These are phyloP conservation scores for Sciaenops ocellatus DNA, from an alignment of 2,797 vertebrate species.

Conservation along the genomic window DNA sequence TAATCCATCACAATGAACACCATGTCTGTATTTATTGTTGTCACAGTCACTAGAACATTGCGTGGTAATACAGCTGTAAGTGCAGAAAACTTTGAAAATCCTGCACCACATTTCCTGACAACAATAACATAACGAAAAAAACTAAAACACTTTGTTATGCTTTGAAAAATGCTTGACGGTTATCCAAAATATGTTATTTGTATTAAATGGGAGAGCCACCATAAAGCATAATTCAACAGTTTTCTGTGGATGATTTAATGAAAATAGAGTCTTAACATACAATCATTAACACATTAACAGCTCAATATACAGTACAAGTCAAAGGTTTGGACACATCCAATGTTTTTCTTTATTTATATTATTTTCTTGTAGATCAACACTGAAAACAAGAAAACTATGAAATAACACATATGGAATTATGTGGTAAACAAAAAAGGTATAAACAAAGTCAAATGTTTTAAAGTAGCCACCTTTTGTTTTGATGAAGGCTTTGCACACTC, in stretches of 20 bases:
- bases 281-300: slow-evolving; percentile 8
- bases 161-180: slow-evolving; percentile 27
- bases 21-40: slow-evolving; percentile 42
- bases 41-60: slow-evolving; percentile 41
- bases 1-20: slow-evolving; percentile 43
- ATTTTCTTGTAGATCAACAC: too few species aligned
- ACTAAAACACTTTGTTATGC: slow-evolving; percentile 9
- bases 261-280: not conserved
- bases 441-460: too few species aligned
- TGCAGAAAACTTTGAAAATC: slow-evolving; percentile 42
- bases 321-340: too few species aligned
- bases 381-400: too few species aligned
- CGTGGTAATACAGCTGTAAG: slow-evolving; percentile 25
- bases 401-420: too few species aligned
- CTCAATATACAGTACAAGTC: not conserved
- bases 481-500: too few species aligned
- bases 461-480: too few species aligned
- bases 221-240: not conserved
- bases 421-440: too few species aligned
- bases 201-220: slow-evolving; percentile 13
- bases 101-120: slow-evolving; percentile 38
- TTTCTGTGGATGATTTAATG: not conserved
- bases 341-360: too few species aligned
- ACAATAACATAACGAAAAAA: slow-evolving; percentile 24
- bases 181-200: slow-evolving; percentile 21